Percentiles rank a stretch among this genome's conserved stretches.
Evolutionary conservation across 2,113 vertebrate species (phyloP).

Genomic region (Pogonocichla stellata): DNA sequence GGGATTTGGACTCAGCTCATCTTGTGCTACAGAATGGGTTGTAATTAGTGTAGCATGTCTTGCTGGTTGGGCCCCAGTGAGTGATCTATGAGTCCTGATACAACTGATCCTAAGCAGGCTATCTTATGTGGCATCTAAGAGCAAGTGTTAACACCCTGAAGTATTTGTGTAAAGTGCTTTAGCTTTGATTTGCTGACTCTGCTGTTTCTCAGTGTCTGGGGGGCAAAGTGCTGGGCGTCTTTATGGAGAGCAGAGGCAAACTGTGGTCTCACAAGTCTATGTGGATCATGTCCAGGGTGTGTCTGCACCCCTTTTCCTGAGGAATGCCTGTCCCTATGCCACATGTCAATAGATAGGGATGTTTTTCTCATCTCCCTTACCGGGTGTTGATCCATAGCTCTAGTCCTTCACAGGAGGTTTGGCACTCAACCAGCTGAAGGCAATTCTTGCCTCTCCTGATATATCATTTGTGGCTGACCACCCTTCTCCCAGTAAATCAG

Average conservation of each 20-base stretch:
- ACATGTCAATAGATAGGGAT: rapidly evolving
- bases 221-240: background rate
- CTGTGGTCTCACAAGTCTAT: background rate
- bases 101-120: background rate
- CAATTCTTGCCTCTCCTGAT: background rate
- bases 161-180: background rate
- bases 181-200: background rate
- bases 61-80: background rate
- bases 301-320: background rate
- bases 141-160: background rate
- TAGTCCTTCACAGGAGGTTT: background rate
- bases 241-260: background rate
- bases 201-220: background rate
- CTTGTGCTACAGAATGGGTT: background rate
- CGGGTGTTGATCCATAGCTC: background rate
- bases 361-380: background rate
- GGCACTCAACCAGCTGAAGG: background rate
- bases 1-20: background rate
- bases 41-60: background rate
- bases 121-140: background rate
- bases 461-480: background rate
- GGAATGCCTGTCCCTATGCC: background rate
- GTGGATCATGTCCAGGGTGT: background rate
- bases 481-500: background rate
- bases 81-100: background rate